Evolutionary conservation across 2,888 invertebrate species (phyloP).

Genomic region (Hypomecis atomaria): DNA sequence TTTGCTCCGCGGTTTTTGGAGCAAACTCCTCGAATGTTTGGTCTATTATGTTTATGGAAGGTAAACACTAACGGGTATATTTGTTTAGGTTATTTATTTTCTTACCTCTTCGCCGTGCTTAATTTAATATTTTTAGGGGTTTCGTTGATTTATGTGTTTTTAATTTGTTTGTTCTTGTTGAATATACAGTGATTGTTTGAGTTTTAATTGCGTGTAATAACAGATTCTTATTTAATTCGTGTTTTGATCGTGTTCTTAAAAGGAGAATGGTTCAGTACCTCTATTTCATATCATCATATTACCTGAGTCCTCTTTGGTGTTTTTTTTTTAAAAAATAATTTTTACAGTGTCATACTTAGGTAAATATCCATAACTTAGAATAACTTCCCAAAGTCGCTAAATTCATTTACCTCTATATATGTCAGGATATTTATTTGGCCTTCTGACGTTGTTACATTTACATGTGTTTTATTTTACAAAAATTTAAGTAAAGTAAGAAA

Average conservation of each 20-base stretch:
- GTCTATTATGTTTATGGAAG: constrained; percentile 35
- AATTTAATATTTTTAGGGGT: constrained; percentile 21
- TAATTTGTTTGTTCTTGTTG: constrained; percentile 19
- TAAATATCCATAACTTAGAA: too few species aligned
- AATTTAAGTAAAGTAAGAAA: too few species aligned
- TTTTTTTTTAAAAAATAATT: too few species aligned
- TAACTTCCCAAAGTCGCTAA: too few species aligned
- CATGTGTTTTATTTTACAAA: too few species aligned
- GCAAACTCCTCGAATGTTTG: constrained; percentile 38
- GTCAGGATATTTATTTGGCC: too few species aligned
- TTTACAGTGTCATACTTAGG: too few species aligned
- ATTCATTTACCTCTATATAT: too few species aligned
- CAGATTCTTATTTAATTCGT: not conserved
- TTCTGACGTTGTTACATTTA: too few species aligned
- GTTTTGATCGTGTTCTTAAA: not conserved
- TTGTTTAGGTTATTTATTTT: constrained; percentile 31
- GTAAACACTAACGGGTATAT: constrained; percentile 35
- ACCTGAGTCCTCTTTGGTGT: too few species aligned
- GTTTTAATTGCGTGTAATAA: constrained; percentile 1
- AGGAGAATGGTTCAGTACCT: not conserved
- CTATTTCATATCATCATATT: too few species aligned
- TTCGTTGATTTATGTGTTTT: constrained; percentile 21
- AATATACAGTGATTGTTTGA: constrained; percentile 6
- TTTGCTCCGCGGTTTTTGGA: constrained; percentile 61
- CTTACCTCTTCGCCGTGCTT: constrained; percentile 14